phyloP scores from a whole-genome alignment of 2,888 invertebrate species.

The Diarsia dahlii region DNA sequence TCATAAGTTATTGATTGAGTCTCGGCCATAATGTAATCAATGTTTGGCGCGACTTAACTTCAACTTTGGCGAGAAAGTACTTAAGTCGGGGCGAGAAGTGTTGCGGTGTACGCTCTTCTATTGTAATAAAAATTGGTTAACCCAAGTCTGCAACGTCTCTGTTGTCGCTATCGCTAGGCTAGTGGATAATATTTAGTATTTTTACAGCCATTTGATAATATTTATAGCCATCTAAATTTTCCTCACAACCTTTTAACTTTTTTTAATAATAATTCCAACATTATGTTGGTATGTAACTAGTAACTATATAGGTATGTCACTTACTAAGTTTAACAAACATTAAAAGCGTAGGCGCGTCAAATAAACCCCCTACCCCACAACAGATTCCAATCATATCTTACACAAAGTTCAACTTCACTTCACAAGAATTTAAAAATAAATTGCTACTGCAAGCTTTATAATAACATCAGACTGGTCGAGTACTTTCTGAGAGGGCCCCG shows the following conservation, averaged over 20 bases:
- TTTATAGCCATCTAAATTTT: too few relatives aligned
- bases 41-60: constrained; percentile 15
- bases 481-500: not conserved
- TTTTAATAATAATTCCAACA: too few relatives aligned
- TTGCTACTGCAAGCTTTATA: not conserved
- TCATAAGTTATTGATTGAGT: constrained; percentile 24
- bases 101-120: not conserved
- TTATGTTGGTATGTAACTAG: too few relatives aligned
- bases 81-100: not conserved
- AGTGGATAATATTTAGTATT: not conserved
- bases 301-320: not conserved
- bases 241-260: too few relatives aligned
- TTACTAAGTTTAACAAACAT: not conserved
- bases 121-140: not conserved
- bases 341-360: not conserved
- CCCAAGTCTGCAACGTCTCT: not conserved
- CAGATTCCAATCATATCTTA: not conserved
- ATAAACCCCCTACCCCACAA: not conserved
- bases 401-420: not conserved
- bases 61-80: constrained; percentile 31
- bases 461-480: not conserved
- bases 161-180: too few relatives aligned
- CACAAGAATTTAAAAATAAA: not conserved
- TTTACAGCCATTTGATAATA: too few relatives aligned
- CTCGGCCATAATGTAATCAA: constrained; percentile 20